Percentiles rank a stretch among this genome's conserved stretches.
Evolutionary conservation across 2,888 invertebrate genomes (phyloP).

Genomic region (Ennomos erosarius): DNA sequence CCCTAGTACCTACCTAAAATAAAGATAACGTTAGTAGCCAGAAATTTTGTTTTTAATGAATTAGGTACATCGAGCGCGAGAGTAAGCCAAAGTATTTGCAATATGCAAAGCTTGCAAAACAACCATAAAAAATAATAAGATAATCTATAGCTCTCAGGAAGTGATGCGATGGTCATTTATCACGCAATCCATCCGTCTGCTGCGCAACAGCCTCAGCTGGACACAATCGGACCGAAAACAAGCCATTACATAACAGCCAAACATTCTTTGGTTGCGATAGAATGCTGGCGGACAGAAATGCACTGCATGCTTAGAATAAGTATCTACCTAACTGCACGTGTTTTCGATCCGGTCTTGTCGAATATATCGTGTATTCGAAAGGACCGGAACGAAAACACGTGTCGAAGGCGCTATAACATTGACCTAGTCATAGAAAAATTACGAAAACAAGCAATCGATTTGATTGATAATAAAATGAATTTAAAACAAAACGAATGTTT

Average conservation of each 20-base stretch:
- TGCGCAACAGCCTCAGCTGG: no score
- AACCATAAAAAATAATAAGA: background rate
- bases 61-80: no score
- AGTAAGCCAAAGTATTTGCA: no score
- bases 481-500: no score
- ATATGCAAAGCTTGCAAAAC: background rate
- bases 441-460: slow-evolving; percentile 13
- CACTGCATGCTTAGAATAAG: no score
- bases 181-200: slow-evolving; percentile 2
- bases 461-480: background rate
- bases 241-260: slow-evolving; percentile 1
- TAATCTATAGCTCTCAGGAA: slow-evolving; percentile 3
- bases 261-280: background rate
- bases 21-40: no score
- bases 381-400: no score
- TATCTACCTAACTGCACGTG: no score
- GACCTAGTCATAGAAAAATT: slow-evolving; percentile 14
- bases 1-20: no score
- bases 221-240: background rate
- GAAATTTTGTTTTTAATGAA: no score
- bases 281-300: slow-evolving; percentile 1
- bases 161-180: background rate
- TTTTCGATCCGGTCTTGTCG: slow-evolving; percentile 1
- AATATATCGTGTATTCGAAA: no score
- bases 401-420: slow-evolving; percentile 11